Base-by-base conservation (phyloP, 2,113 vertebrate genomes). In the Loxodonta africana region DNA sequence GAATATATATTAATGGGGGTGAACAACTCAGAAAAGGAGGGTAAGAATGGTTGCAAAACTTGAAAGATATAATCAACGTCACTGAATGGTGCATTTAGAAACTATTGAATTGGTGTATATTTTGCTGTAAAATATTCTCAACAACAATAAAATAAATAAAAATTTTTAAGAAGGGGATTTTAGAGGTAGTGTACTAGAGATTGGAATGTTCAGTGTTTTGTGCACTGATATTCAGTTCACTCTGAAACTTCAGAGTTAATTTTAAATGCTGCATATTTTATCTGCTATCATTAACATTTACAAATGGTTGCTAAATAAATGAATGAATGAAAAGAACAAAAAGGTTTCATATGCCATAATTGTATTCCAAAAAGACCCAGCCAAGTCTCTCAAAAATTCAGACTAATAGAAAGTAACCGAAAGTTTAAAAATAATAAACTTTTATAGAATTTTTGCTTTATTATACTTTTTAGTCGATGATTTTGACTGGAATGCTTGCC, bases 381-480 rank as follows among this genome's bases (percentile, higher is more conserved):
- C 95, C 95, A 97, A 96, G 86, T 90, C 94, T 88, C 91, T 53
- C 90, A 33, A 97, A 98, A 96, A 85, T 74, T 85, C 62, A 97
- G 87, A 92, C 84, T 95, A 82, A 88, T 84, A 90, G 96, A 96
- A 94, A 81, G 37, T 37, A 37, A 37, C 37, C 37, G 37, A 96
- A 97, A 80, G 93, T 97, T 98, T 97, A 92, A 97, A 96, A 98
- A 97, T 96, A 63, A 26, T 96, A 97, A 97, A 95, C 46, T 95
- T 98, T 97, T 95, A 94, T 76, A 94, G 97, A 98, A 95, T 97
- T 97, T 95, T 51, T 81, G 7, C 90, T 98, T 97, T 96, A 86
- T 97, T 97, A 46, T 26, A 0, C 57, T 48, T 90, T 97, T 83
- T 67, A 86, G 86, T 84, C 60, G 57, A 0, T 88, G 80, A 86